A percentile compares a stretch with the other conserved stretches of the same genome.
phyloP scores from a whole-genome alignment of 2,113 vertebrate species.

The human region GRCh38 chr2:121990001-121990500 shows the following conservation, averaged over 20 bases:
- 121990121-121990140: neutral
- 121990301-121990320: neutral
- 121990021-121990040: neutral
- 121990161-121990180: neutral
- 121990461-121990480: neutral
- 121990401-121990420: neutral
- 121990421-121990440: neutral
- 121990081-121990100: neutral
- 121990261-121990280: neutral
- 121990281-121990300: neutral
- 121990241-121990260: neutral
- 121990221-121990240: neutral
- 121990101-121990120: neutral
- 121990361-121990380: neutral
- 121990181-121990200: neutral
- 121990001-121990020: neutral
- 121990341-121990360: neutral
- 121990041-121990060: neutral
- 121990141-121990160: neutral
- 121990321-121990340: neutral
- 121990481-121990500: neutral
- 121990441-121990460: neutral
- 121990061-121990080: neutral
- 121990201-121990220: neutral
- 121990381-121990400: neutral